Evolutionary conservation across 2,888 invertebrate species (phyloP), one percentile per base, ranked within the genome.

Genomic region (Cloeon dipterum): DNA sequence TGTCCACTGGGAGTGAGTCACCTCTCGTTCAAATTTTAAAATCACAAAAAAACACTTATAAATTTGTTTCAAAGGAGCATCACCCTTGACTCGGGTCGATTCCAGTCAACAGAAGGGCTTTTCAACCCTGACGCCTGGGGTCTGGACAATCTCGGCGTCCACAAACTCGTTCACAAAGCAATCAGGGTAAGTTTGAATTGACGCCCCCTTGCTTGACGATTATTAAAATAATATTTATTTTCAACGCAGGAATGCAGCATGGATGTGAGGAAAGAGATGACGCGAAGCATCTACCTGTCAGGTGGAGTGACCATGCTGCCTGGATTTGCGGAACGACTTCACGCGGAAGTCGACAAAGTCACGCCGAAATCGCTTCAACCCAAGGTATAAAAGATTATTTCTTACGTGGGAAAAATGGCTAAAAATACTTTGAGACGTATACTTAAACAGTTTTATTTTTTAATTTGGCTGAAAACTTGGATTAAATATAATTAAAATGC

Each of bases 81-180:
- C 23, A 38, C 43, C 5, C 37, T 51, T 40, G 50, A 48, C 36
- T 37, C 43, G 20, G 49, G 46, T 5, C 39, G 49, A 10, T 49
- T 49, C 42, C 47, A 49, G 39, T 53, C 55, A 34, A 54, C 59
- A 32, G 64, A 68, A 48, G 63, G 63, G 5, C 48, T 63, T 26
- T 66, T 68, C 49, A 57, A 63, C 43, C 62, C 62, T 4, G 61
- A 61, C 37, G 49, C 59, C 35, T 68, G 66, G 61, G 65, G 65
- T 18, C 53, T 65, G 44, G 67, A 68, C 48, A 58, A 62, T 43
- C 59, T 61, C 36, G 62, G 62, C 25, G 49, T 68, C 14, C 66
- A 62, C 40, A 61, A 62, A 43, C 52, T 67, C 41, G 56, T 68
- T 17, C 56, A 56, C 47, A 59, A 61, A 41, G 63, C 65, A 18